These are phyloP conservation scores for Mycetomoellerius zeteki DNA, from an alignment of 1,140 invertebrate genomes.

Conservation along the genomic window DNA sequence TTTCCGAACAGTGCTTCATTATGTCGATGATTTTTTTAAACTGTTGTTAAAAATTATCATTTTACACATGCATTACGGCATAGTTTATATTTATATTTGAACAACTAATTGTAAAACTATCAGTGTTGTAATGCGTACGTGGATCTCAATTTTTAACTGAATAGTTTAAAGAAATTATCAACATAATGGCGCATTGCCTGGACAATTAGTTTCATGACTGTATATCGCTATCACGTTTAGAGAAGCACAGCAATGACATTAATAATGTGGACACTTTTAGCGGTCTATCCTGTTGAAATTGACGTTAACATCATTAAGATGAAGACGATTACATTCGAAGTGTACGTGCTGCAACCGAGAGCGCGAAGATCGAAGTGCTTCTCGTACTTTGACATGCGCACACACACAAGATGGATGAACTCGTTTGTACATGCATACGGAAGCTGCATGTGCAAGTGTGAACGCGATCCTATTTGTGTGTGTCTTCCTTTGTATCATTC, in stretches of 20 bases:
- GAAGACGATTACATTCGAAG: conserved; percentile 20
- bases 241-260: neutral
- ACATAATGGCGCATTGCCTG: too few relatives aligned
- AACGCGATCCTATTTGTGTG: conserved; percentile 45
- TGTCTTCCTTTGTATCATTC: conserved; percentile 54
- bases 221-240: neutral
- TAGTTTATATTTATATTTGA: too few relatives aligned
- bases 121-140: too few relatives aligned
- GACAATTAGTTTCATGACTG: too few relatives aligned
- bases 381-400: conserved; percentile 1
- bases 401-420: conserved; percentile 6
- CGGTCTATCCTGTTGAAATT: neutral
- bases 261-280: neutral
- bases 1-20: too few relatives aligned
- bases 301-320: conserved; percentile 11
- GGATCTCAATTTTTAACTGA: too few relatives aligned
- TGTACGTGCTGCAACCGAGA: neutral
- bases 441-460: conserved; percentile 13
- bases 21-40: too few relatives aligned
- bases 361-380: conserved; percentile 28
- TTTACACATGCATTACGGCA: too few relatives aligned
- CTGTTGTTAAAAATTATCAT: too few relatives aligned
- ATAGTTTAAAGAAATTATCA: too few relatives aligned
- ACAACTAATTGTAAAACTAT: too few relatives aligned
- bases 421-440: conserved; percentile 21